Conservation (phyloP, 2,113 vertebrate species). For the Gobiocypris rarus region DNA sequence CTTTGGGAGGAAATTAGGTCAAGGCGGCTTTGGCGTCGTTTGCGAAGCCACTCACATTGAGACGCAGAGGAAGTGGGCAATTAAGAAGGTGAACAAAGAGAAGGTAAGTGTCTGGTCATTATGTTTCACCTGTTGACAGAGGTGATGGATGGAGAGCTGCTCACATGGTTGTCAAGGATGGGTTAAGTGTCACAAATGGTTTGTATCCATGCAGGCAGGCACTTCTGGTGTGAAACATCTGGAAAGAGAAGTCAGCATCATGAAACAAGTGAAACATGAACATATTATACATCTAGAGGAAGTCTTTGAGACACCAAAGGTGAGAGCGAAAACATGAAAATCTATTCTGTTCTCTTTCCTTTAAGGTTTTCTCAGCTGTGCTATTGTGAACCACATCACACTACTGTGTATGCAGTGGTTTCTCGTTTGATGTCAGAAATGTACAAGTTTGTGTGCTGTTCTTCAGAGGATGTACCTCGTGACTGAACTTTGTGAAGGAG, state of each 20-base stretch:
- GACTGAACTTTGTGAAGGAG: constrained; percentile 84
- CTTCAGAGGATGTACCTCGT: constrained; percentile 84
- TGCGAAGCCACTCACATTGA: constrained; percentile 80
- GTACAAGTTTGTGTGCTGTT: constrained; percentile 51
- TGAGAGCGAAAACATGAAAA: constrained; percentile 63
- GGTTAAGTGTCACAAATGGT: constrained; percentile 31
- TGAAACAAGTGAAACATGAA: constrained; percentile 81
- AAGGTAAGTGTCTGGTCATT: constrained; percentile 71
- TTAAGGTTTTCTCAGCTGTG: constrained; percentile 1
- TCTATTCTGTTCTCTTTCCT: constrained; percentile 7
- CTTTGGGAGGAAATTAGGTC: constrained; percentile 83
- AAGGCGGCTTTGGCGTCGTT: constrained; percentile 83
- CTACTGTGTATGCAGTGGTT: neutral
- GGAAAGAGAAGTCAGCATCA: constrained; percentile 83
- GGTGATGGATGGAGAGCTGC: constrained; percentile 36
- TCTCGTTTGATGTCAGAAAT: constrained; percentile 22
- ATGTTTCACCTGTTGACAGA: constrained; percentile 45
- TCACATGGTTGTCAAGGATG: neutral
- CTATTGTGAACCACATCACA: neutral
- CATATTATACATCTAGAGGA: constrained; percentile 86
- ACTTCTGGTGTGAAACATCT: constrained; percentile 81
- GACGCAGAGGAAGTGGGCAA: constrained; percentile 79
- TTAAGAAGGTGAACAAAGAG: constrained; percentile 83
- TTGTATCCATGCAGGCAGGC: constrained; percentile 76
- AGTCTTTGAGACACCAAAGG: constrained; percentile 82